These are phyloP conservation scores for Callitettix versicolor DNA, from an alignment of 1,140 invertebrate species.

Conservation along the genomic window DNA sequence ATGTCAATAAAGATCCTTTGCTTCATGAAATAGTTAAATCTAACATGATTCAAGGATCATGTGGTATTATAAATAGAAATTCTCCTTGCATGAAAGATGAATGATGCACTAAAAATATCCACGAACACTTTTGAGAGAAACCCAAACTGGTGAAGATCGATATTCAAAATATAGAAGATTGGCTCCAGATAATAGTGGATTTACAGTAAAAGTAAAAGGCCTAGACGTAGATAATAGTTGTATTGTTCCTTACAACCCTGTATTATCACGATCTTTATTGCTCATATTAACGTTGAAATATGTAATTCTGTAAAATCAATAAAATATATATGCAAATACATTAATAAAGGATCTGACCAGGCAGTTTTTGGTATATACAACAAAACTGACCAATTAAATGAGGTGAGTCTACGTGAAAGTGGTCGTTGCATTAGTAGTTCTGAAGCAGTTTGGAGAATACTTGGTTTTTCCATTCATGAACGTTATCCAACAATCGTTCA, in stretches of 20 bases:
- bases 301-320: constrained; percentile 31
- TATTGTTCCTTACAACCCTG: no score
- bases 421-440: constrained; percentile 33
- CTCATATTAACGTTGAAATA: constrained; percentile 33
- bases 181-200: not conserved
- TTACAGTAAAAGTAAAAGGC: no score
- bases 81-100: not conserved
- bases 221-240: no score
- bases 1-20: not conserved
- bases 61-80: not conserved
- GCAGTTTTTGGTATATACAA: constrained; percentile 28
- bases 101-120: not conserved
- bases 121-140: not conserved
- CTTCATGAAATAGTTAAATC: not conserved
- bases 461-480: constrained; percentile 22
- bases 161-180: constrained; percentile 20
- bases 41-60: not conserved
- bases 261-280: not conserved
- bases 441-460: constrained; percentile 35
- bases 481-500: not conserved
- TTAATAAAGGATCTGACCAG: constrained; percentile 35
- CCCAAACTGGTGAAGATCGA: not conserved
- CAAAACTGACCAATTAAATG: constrained; percentile 24
- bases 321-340: constrained; percentile 34
- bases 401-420: constrained; percentile 26